Evolutionary conservation across 2,113 vertebrate genomes (phyloP), one percentile per base, ranked within the genome.

Genomic region (Ursus arctos): DNA sequence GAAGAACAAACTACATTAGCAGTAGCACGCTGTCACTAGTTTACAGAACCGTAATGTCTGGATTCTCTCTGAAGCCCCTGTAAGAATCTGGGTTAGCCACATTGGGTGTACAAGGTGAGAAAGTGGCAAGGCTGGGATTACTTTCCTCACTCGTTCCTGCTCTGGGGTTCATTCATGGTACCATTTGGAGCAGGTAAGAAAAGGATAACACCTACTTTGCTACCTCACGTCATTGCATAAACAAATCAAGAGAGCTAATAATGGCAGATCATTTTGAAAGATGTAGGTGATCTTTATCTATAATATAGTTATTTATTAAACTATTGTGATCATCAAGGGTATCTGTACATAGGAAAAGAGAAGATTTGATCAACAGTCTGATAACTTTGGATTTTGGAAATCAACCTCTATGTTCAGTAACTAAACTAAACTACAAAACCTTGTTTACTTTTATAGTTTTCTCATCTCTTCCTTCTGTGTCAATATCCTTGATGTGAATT

Each of bases 291-390:
- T 53, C 9, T 26, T 91, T 72, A 87, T 83, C 4, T 7, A 63
- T 51, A 63, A 69, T 74, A 4, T 36, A 31, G 28, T 53, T 87
- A n/a, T 57, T 77, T 85, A 80, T 91, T 96, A 79, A 88, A 89
- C 0, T 71, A 33, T 71, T 57, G 26, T 84, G 4, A 72, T 12
- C 63, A 81, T 53, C 31, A 63, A 80, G 15, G 18, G 36, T 31
- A n/a, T 59, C 15, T 91, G 53, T 81, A 31, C 16, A 36, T 13
- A 93, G 79, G 82, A 88, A 97, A 96, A 88, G 6, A 86, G 31
- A 94, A 47, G 22, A 74, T 53, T 53, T 80, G 47, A 89, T 14
- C 24, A 72, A 71, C 8, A 13, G 79, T 79, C 36, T 65, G 7
- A 10, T 53, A 81, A 59, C 14, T 88, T 89, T 51, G 33, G 28